Conservation (phyloP, 1,140 invertebrate species). For the Drosophila ambigua region DNA sequence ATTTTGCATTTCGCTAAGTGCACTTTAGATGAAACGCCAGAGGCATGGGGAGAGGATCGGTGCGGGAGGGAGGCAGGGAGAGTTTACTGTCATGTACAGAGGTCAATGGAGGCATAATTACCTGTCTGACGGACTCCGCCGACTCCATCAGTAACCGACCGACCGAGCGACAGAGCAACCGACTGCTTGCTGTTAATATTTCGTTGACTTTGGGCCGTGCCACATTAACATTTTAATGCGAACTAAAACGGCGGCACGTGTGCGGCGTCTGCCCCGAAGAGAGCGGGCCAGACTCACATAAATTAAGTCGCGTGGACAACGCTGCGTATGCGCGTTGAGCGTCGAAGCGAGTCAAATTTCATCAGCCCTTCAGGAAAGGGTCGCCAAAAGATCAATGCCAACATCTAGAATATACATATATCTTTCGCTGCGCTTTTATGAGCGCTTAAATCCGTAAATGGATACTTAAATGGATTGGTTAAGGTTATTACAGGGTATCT, state of each 20-base stretch:
- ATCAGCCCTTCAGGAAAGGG: slow-evolving; percentile 38
- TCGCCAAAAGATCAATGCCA: background rate
- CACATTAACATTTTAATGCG: slow-evolving; percentile 80
- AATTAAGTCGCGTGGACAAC: slow-evolving; percentile 61
- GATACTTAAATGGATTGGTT: too few relatives aligned
- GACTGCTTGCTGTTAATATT: slow-evolving; percentile 56
- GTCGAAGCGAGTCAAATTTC: slow-evolving; percentile 51
- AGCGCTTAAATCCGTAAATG: background rate
- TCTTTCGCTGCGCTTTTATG: background rate
- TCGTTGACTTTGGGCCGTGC: slow-evolving; percentile 58
- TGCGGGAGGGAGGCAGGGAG: background rate
- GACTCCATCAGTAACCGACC: background rate
- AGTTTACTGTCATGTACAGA: slow-evolving; percentile 32
- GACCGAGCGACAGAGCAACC: background rate
- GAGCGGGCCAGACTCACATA: slow-evolving; percentile 37
- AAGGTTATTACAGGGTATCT: too few relatives aligned
- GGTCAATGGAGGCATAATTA: slow-evolving; percentile 77
- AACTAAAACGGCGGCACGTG: slow-evolving; percentile 58
- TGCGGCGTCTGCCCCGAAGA: slow-evolving; percentile 13
- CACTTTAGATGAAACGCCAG: slow-evolving; percentile 63
- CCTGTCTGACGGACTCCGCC: slow-evolving; percentile 28
- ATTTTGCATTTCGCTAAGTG: slow-evolving; percentile 69
- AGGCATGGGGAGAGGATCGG: background rate
- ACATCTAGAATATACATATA: background rate
- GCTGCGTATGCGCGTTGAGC: slow-evolving; percentile 68